Evolutionary conservation across 1,140 invertebrate genomes (phyloP).

Genomic region (Pteromalus puparum): DNA sequence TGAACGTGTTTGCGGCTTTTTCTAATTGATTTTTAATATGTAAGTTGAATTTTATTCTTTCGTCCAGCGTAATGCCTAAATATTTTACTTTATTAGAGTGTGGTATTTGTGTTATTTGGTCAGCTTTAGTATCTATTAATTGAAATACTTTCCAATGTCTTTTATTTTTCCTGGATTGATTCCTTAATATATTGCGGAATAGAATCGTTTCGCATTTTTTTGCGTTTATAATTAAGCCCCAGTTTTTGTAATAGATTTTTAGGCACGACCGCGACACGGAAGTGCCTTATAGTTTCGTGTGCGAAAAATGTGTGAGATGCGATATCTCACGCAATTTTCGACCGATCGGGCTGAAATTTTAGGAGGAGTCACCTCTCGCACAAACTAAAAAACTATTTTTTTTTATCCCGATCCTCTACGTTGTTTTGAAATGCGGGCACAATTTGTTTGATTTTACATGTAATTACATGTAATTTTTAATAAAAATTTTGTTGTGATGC

Average conservation of each 20-base stretch:
- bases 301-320: too few species aligned
- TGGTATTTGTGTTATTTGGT: neutral
- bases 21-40: slow-evolving; percentile 50
- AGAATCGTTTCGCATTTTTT: slow-evolving; percentile 43
- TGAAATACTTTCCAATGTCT: slow-evolving; percentile 37
- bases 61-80: slow-evolving; percentile 51
- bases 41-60: slow-evolving; percentile 43
- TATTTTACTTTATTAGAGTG: slow-evolving; percentile 52
- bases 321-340: too few species aligned
- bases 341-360: too few species aligned
- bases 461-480: too few species aligned
- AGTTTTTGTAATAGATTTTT: slow-evolving; percentile 16
- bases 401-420: too few species aligned
- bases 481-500: too few species aligned
- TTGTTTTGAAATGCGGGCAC: too few species aligned
- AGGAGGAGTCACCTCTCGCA: too few species aligned
- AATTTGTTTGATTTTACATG: too few species aligned
- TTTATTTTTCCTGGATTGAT: neutral
- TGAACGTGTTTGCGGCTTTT: slow-evolving; percentile 53
- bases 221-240: slow-evolving; percentile 40
- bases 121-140: neutral
- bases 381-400: too few species aligned
- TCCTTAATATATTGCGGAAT: slow-evolving; percentile 2
- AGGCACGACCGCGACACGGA: too few species aligned
- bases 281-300: too few species aligned